A percentile compares a stretch with the other conserved stretches of the same genome.
Conservation (phyloP, 2,113 vertebrate genomes). For the Genyomyrus donnyi region DNA sequence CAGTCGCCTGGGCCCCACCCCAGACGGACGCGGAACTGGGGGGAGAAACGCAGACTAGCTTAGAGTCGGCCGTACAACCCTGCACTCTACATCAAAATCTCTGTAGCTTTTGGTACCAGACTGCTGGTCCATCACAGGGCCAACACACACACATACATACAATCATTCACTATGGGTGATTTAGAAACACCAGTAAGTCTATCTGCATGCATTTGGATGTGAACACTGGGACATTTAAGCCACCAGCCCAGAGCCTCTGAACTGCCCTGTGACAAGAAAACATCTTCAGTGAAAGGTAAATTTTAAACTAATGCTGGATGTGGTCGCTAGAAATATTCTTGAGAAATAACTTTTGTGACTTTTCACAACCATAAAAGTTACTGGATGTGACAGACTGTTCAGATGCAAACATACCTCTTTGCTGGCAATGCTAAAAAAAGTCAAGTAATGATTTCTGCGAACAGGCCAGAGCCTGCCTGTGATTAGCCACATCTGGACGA, state of each 20-base stretch:
- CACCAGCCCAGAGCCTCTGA: background rate
- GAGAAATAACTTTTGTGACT: background rate
- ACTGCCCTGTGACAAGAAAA: background rate
- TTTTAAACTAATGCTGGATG: background rate
- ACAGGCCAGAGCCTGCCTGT: background rate
- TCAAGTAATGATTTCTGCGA: background rate
- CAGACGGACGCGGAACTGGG: background rate
- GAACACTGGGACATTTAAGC: background rate
- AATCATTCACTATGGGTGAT: background rate
- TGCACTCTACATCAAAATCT: background rate
- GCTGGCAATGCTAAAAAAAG: background rate
- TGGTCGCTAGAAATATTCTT: background rate
- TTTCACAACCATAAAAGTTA: background rate
- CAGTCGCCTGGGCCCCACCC: constrained; percentile 39
- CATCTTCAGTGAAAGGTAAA: background rate
- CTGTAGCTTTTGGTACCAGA: background rate
- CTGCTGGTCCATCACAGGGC: background rate
- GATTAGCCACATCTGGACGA: background rate
- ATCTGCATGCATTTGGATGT: background rate
- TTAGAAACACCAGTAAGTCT: background rate
- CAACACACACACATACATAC: background rate
- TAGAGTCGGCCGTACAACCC: background rate
- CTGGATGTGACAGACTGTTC: background rate
- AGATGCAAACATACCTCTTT: background rate
- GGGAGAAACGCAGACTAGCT: background rate